These are phyloP conservation scores for Hippocampus abdominalis DNA, from an alignment of 2,113 vertebrate species.

Conservation along the genomic window DNA sequence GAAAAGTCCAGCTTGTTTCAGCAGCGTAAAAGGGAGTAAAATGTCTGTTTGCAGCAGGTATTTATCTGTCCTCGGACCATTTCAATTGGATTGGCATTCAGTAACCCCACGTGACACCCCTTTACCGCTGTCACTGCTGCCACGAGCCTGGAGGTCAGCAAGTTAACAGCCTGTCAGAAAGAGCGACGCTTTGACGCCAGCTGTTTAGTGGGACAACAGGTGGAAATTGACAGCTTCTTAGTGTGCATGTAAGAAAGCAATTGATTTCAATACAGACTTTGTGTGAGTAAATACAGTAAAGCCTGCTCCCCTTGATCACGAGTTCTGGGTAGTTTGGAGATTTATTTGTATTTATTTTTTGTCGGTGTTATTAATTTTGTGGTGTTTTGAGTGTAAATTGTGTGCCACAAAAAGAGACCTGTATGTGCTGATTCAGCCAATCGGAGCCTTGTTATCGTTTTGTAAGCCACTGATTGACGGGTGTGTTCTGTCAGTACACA, in stretches of 20 bases:
- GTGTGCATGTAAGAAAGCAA: neutral
- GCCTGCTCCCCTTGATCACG: too few relatives aligned
- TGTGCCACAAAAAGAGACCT: too few relatives aligned
- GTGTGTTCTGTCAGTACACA: too few relatives aligned
- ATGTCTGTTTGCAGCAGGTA: neutral
- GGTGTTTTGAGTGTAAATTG: too few relatives aligned
- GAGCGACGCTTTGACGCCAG: conserved; percentile 9
- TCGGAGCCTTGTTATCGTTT: too few relatives aligned
- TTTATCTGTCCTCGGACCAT: neutral
- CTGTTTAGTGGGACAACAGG: neutral
- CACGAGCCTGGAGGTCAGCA: conserved; percentile 17
- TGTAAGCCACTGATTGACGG: too few relatives aligned
- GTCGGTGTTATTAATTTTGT: too few relatives aligned
- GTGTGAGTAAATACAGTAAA: neutral
- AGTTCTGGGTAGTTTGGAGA: neutral
- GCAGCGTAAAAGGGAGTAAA: neutral
- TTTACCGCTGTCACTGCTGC: neutral
- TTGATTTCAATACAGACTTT: neutral
- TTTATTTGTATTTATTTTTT: neutral
- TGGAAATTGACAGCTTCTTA: neutral
- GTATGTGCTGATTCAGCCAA: too few relatives aligned
- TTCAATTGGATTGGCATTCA: conserved; percentile 13
- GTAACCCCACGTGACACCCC: neutral
- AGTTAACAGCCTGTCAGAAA: conserved; percentile 13
- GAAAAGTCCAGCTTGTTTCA: neutral